These are phyloP conservation scores for Drosophila carrolli DNA, from an alignment of 1,140 invertebrate genomes.

Conservation along the genomic window DNA sequence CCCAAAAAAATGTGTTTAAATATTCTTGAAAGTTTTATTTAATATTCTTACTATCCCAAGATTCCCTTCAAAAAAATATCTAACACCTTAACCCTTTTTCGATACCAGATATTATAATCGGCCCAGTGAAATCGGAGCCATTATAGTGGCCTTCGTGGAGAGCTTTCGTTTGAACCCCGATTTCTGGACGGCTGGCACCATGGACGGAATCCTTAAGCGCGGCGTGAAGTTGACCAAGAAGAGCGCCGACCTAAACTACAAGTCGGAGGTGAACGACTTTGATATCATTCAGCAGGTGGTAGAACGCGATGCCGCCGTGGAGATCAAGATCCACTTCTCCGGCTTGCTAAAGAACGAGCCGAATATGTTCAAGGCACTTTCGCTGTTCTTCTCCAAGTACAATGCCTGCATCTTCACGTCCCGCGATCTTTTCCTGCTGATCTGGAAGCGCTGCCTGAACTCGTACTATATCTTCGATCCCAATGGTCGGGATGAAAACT, in stretches of 20 bases:
- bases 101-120: constrained; percentile 52
- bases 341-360: constrained; percentile 71
- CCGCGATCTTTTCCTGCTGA: constrained; percentile 68
- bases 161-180: constrained; percentile 77
- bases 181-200: constrained; percentile 74
- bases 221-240: constrained; percentile 63
- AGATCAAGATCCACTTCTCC: constrained; percentile 64
- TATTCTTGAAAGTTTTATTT: too few relatives aligned
- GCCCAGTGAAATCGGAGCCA: constrained; percentile 66
- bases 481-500: constrained; percentile 67
- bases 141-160: constrained; percentile 76
- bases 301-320: constrained; percentile 57
- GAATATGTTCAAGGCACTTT: constrained; percentile 72
- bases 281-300: constrained; percentile 72
- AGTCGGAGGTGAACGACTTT: constrained; percentile 61
- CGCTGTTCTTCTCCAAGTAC: constrained; percentile 70
- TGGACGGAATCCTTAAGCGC: constrained; percentile 70
- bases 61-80: too few relatives aligned
- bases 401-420: constrained; percentile 74
- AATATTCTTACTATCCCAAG: too few relatives aligned
- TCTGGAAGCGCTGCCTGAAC: constrained; percentile 78
- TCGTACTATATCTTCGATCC: constrained; percentile 81
- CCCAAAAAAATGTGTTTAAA: too few relatives aligned
- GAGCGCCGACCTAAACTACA: constrained; percentile 54
- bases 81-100: too few relatives aligned